Conservation (phyloP, 1,140 invertebrate genomes). For the Leptoteleia sp. region DNA sequence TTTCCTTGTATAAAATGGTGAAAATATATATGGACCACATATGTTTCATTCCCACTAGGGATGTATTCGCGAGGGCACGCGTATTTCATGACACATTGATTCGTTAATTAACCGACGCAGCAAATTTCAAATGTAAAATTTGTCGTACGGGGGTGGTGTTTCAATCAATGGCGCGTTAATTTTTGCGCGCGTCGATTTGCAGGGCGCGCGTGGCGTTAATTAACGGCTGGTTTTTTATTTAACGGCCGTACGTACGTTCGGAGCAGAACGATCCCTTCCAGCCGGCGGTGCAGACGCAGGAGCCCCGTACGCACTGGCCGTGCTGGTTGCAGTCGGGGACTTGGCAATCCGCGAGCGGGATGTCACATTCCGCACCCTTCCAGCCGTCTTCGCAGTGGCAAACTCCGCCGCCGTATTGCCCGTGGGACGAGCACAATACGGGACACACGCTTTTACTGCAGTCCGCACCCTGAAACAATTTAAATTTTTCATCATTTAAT, state of each 20-base stretch:
- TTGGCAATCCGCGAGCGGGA: constrained; percentile 94
- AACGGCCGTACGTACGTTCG: constrained; percentile 84
- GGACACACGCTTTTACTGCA: constrained; percentile 93
- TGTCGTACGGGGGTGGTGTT: neutral
- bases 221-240: constrained; percentile 25
- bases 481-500: too few species aligned
- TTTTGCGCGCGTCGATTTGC: constrained; percentile 18
- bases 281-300: constrained; percentile 93
- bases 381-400: constrained; percentile 98
- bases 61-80: constrained; percentile 17
- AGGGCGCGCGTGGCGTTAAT: constrained; percentile 23
- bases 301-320: constrained; percentile 93
- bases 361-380: constrained; percentile 97
- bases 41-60: too few species aligned
- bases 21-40: too few species aligned
- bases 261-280: constrained; percentile 94
- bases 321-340: constrained; percentile 95
- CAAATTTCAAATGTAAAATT: constrained; percentile 44
- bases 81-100: constrained; percentile 51
- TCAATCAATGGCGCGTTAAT: constrained; percentile 41
- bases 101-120: constrained; percentile 39
- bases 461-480: constrained; percentile 76
- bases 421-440: constrained; percentile 97
- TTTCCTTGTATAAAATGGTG: too few species aligned
- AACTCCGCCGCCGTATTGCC: constrained; percentile 95